These are phyloP conservation scores for Drosophila mimetica DNA, from an alignment of 2,888 invertebrate genomes.

Conservation along the genomic window DNA sequence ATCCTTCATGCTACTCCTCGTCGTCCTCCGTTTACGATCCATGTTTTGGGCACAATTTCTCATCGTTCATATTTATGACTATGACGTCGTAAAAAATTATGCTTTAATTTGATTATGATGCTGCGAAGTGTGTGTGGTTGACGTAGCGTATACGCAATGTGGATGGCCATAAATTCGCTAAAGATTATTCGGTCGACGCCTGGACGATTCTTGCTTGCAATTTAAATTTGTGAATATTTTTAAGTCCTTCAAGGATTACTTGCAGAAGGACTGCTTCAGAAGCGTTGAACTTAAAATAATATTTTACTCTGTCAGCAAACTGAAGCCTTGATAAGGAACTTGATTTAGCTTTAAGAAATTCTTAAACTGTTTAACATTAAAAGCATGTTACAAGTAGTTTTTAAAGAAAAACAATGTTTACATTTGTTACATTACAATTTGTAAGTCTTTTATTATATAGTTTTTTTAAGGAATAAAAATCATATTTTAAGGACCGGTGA, in stretches of 20 bases:
- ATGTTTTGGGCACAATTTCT: slow-evolving; percentile 52
- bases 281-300: not conserved
- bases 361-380: no score
- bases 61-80: slow-evolving; percentile 78
- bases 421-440: no score
- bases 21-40: slow-evolving; percentile 31
- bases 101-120: slow-evolving; percentile 78
- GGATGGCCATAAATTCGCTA: slow-evolving; percentile 60
- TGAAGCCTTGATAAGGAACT: no score
- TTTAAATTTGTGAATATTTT: slow-evolving; percentile 16
- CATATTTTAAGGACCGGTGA: no score
- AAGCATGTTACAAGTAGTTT: no score
- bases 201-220: slow-evolving; percentile 30
- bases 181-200: slow-evolving; percentile 66
- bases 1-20: not conserved
- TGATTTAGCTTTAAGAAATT: no score
- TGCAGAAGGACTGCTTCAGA: not conserved
- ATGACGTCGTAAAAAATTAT: slow-evolving; percentile 79
- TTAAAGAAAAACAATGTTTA: no score
- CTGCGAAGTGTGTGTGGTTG: slow-evolving; percentile 38
- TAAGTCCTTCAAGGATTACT: slow-evolving; percentile 5
- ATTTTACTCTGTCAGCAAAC: slow-evolving; percentile 1
- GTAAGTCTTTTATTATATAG: no score
- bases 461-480: no score
- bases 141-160: slow-evolving; percentile 65